Conservation (phyloP, 2,888 invertebrate species). For the Pristionchus maxplancki region DNA sequence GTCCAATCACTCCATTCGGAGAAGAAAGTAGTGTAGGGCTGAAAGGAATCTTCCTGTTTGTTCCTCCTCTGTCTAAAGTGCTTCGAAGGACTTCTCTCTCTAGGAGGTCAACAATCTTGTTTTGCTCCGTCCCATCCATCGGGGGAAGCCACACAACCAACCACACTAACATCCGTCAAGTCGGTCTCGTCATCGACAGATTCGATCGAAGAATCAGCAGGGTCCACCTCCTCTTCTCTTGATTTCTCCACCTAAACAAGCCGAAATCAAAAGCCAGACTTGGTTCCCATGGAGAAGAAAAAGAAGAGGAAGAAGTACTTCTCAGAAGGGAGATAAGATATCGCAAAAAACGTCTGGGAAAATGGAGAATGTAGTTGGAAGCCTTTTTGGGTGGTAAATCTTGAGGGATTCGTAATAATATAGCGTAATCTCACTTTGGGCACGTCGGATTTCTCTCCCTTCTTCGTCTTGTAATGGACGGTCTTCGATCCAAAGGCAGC, state of each 20-base stretch:
- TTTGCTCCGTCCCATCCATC: neutral
- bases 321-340: neutral
- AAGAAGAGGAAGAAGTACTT: neutral
- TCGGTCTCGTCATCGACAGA: constrained; percentile 24
- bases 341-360: neutral
- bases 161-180: neutral
- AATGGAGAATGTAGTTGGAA: neutral
- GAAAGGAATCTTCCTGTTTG: neutral
- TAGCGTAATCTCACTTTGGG: constrained; percentile 8
- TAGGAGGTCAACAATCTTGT: constrained; percentile 33
- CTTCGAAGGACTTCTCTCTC: constrained; percentile 7
- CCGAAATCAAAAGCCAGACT: neutral
- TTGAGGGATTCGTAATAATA: neutral
- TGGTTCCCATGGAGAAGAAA: neutral
- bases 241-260: neutral
- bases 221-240: constrained; percentile 16
- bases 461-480: constrained; percentile 51
- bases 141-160: neutral
- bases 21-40: constrained; percentile 63
- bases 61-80: neutral
- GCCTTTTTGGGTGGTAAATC: neutral
- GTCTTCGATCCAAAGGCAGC: constrained; percentile 65
- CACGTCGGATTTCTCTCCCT: constrained; percentile 42
- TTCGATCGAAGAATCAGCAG: constrained; percentile 28
- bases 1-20: constrained; percentile 77